Base-by-base conservation (phyloP, 2,113 vertebrate genomes). In the Myocastor coypus region DNA sequence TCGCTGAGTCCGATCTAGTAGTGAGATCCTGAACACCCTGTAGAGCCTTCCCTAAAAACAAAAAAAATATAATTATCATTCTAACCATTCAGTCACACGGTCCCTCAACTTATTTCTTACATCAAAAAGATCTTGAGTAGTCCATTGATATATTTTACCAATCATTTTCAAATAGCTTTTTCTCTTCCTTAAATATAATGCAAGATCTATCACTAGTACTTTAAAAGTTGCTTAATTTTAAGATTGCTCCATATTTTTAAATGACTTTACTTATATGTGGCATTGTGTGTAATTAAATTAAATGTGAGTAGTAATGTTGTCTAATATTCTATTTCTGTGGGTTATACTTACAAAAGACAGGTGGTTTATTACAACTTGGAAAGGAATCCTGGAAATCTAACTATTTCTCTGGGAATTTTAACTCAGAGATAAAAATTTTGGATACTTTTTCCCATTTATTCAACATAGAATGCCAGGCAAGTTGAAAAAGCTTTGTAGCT, bases 301-400 rank as follows among this genome's bases (percentile, higher is more conserved):
- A 94, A 96, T 37, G 24, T 83, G 61, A 78, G 17, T 94, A 88
- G 87, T 92, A 92, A 52, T 95, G 46, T 34, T 97, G 37, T 95
- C 92, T 77, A 93, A 63, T 78, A 89, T 92, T 91, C 80, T 96
- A 92, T 61, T 59, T 94, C 64, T 57, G 40, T 59, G 75, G 73
- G 26, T 94, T 98, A 89, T 94, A 66, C 55, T 68, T 75, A 34
- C 59, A 83, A 61, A 96, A 98, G 86, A 20, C 66, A 98, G 87
- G 68, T 95, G 75, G 75, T 89, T 97, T 96, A 95, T 98, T 98
- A 98, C 93, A 97, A 22, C 63, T 97, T 97, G 92, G 97, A 97
- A 94, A 96, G 42, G 50, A 89, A n/a, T 97, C 75, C 73, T 89
- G 84, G 94, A 93, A 94, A 97, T 84, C 46, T 77, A 71, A 55